phyloP scores from a whole-genome alignment of 1,140 invertebrate species.

The Carposina sasakii region DNA sequence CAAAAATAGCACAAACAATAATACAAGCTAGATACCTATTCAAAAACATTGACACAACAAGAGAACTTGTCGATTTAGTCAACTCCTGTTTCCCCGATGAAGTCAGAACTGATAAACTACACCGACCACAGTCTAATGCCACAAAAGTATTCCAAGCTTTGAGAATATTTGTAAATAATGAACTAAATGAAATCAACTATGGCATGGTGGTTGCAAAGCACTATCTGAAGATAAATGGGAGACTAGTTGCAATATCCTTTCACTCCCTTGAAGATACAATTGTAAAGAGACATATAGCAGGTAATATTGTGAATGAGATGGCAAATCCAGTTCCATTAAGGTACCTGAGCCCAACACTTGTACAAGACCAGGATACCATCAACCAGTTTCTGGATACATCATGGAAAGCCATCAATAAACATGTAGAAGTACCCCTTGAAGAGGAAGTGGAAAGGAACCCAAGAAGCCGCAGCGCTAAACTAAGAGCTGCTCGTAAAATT shows the following conservation, averaged over 20 bases:
- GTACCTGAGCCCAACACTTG: slow-evolving; percentile 74
- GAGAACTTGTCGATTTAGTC: slow-evolving; percentile 87
- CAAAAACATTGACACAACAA: slow-evolving; percentile 85
- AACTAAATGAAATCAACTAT: slow-evolving; percentile 96
- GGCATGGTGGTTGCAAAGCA: slow-evolving; percentile 85
- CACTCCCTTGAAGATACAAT: slow-evolving; percentile 97
- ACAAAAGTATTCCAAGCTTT: slow-evolving; percentile 96
- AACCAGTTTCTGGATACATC: slow-evolving; percentile 74
- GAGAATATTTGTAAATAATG: slow-evolving; percentile 97
- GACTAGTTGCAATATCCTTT: slow-evolving; percentile 88
- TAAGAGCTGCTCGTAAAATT: slow-evolving; percentile 86
- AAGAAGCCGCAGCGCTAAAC: slow-evolving; percentile 88
- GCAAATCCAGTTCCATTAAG: slow-evolving; percentile 79
- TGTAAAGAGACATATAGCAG: slow-evolving; percentile 90
- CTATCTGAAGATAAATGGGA: slow-evolving; percentile 84
- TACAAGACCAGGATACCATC: slow-evolving; percentile 75
- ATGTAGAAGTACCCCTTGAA: slow-evolving; percentile 82
- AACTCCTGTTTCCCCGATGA: slow-evolving; percentile 77
- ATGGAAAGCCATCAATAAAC: slow-evolving; percentile 87
- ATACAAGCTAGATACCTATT: slow-evolving; percentile 90
- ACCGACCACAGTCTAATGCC: slow-evolving; percentile 84
- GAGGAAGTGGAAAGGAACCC: slow-evolving; percentile 87
- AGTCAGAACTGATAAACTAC: slow-evolving; percentile 79
- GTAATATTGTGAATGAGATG: slow-evolving; percentile 80
- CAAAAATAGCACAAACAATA: slow-evolving; percentile 90